Base-by-base conservation (phyloP, 2,113 vertebrate genomes). In the Pituophis catenifer region DNA sequence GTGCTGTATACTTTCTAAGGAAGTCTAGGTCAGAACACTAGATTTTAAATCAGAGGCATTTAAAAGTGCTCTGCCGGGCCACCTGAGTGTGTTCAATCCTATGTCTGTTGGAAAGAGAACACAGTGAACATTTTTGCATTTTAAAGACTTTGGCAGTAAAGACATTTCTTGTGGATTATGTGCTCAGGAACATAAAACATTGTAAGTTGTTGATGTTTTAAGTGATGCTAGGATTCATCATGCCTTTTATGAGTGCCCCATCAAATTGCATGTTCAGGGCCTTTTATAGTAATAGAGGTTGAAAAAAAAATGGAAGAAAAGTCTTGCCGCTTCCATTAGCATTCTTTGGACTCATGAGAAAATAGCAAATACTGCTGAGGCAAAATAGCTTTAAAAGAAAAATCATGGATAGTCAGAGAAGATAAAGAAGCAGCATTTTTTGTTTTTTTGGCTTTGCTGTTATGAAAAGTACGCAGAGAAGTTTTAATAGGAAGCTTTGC, bases 171-270 rank as follows among this genome's bases (percentile, higher is more conserved):
- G 19, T 81, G 8, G 52, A 55, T 89, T 58, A 92, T 57, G 86
- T 89, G 44, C 53, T 12, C 52, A 8, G 62, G 1, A 75, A 52
- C 95, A 91, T 9, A 57, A 54, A 54, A 8, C 6, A 94, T 93
- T 87, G 90, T 53, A 89, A 96, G 2, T 57, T 59, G 53, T 24
- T 21, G 86, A 94, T 93, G 95, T 91, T 48, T 91, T 48, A 96
- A 87, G 8, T 15, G 21, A 5, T 62, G 90, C 13, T 87, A 94
- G 91, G 81, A 89, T 90, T 52, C 7, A 90, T 86, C 21, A 11
- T 89, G 17, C 58, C n/a, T 70, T 88, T 96, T 86, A 62, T 26
- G 65, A 89, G 26, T 75, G 8, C 90, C 8, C 6, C 91, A 59
- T 94, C 53, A 58, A 55, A 29, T 38, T 88, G n/a, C 44, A 48